Evolutionary conservation across 2,797 vertebrate species (phyloP), one percentile per base, ranked within the genome.

Genomic region (Myotis pilosus): DNA sequence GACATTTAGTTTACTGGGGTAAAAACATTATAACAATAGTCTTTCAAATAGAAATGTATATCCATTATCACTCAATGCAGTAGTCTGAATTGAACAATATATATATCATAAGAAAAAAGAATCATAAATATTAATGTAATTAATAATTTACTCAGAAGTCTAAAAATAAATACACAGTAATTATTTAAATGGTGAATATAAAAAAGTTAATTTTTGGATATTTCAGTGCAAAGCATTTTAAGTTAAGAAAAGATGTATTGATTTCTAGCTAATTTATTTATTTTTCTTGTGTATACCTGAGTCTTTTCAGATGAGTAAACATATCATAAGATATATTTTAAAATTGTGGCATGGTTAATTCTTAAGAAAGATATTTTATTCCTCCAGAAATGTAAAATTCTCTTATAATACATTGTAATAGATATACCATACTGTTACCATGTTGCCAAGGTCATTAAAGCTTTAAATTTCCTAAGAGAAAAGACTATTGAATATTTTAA

Each of bases 401-500:
- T 49, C 23, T 79, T 53, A 93, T 47, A 60, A 57, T 51, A 13
- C 8, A 16, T 64, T 71, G 12, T 17, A 71, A 20, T 92, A 69
- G 8, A 3, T 84, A 1, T 13, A 11, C 49, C 41, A 4, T 53
- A 91, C 6, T 55, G 30, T 78, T 89, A 55, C 4, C 38, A 0
- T 71, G 16, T 80, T 79, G 25, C 7, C 44, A 89, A 88, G 51
- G 62, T 69, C 51, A 71, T 89, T 80, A 75, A 88, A 80, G 33
- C 30, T 28, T 83, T 83, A 13, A 72, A 88, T 92, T 94, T 85
- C 68, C 49, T 69, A 85, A 92, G n/a, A 51, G 44, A 36, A 84
- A 94, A 6, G 17, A 66, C 66, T 90, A 28, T 38, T 95, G 36
- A 49, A 88, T 95, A 94, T 95, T 92, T 95, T 92, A 95, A 89